Base-by-base conservation (phyloP, 2,888 invertebrate species). In the Erpobdella octoculata region DNA sequence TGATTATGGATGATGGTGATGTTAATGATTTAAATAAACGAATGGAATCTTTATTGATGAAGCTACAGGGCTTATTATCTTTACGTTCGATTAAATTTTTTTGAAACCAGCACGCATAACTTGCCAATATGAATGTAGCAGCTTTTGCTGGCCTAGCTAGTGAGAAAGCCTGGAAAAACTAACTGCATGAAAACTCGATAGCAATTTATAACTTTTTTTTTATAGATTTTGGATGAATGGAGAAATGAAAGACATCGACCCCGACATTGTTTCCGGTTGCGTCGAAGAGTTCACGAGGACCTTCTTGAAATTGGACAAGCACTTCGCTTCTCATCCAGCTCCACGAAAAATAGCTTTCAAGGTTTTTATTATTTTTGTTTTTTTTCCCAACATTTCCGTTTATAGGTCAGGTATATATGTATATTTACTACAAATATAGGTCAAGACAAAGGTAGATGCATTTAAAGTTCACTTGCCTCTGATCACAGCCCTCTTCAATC, bases 401-500 rank as follows among this genome's bases (percentile, higher is more conserved):
- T 41, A 33, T 18, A n/a, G n/a, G n/a, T n/a, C n/a, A n/a, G 61
- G 18, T 61, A 15, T 15, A 12, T 25, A 61, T 12, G 12, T 18
- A 15, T 18, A 25, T 61, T 15, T 38, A 18, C 21, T 4, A 46
- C 12, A 31, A 48, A 31, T 37, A 33, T 75, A 86, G 80, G 86
- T 87, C 9, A 88, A 89, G 77, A 84, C 85, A 65, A 87, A 87
- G 82, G 91, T 95, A 76, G 94, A 95, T 78, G 89, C 89, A 2
- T 95, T 96, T 83, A 90, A 90, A 76, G 83, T 83, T 48, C 81
- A 84, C 76, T 76, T 94, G 88, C 92, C 95, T 0, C 89, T 95
- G n/a, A 90, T 96, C 46, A 89, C 90, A 81, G 94, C 93, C 0
- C 84, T 96, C 28, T 95, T 95, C 61, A 96, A 96, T 85, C 94